A percentile compares a stretch with the other conserved stretches of the same genome.
phyloP scores from a whole-genome alignment of 1,140 invertebrate genomes.

The Metopolophium dirhodum region DNA sequence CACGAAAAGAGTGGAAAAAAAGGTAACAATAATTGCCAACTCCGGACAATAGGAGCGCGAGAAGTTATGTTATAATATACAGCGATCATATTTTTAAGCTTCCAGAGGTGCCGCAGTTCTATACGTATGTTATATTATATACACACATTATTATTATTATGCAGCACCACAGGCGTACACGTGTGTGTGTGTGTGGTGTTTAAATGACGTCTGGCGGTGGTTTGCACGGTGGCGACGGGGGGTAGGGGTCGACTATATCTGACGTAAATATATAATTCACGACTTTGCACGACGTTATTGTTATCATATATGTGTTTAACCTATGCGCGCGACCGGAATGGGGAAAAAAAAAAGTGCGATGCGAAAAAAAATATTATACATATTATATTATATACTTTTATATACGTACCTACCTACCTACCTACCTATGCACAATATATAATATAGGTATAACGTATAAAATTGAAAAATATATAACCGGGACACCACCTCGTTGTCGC shows the following conservation, averaged over 20 bases:
- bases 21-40: not conserved
- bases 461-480: conserved; percentile 1
- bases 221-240: not conserved
- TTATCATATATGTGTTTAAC: conserved; percentile 40
- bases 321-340: conserved; percentile 23
- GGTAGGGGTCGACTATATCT: not conserved
- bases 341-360: not conserved
- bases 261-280: conserved; percentile 57
- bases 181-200: conserved; percentile 3
- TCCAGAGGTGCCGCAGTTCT: not conserved
- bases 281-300: conserved; percentile 55
- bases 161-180: not conserved
- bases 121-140: not conserved
- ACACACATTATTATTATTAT: not conserved
- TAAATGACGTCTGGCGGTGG: not conserved
- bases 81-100: conserved; percentile 32
- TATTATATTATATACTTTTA: not conserved
- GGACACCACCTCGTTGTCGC: conserved; percentile 46
- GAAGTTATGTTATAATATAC: not conserved
- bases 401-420: no score
- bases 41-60: conserved; percentile 26
- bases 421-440: no score
- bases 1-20: not conserved
- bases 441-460: not conserved
- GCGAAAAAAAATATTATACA: not conserved